Conservation (phyloP, 2,113 vertebrate genomes). For the Tragulus kanchil region DNA sequence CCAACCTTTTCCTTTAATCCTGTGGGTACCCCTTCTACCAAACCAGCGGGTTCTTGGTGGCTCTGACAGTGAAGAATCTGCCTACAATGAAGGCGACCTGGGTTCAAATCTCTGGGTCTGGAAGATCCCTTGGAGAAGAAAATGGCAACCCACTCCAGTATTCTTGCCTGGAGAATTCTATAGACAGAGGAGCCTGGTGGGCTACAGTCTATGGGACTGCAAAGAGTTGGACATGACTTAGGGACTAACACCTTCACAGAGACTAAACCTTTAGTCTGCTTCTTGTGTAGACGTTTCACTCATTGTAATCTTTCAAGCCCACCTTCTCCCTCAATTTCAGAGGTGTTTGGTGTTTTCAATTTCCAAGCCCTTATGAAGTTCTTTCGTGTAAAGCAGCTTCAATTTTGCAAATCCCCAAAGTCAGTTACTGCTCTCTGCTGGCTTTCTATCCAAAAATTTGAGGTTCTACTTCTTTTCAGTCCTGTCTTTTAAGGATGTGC, state of each 20-base stretch:
- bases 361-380: not conserved
- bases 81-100: too few species aligned
- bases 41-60: not conserved
- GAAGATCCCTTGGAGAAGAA: too few species aligned
- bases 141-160: too few species aligned
- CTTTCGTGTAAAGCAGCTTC: not conserved
- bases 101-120: too few species aligned
- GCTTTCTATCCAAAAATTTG: not conserved
- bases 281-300: not conserved
- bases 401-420: not conserved
- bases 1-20: not conserved
- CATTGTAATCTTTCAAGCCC: not conserved
- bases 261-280: not conserved
- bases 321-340: not conserved
- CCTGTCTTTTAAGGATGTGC: not conserved
- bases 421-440: not conserved
- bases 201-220: too few species aligned
- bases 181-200: too few species aligned
- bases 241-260: too few species aligned
- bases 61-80: too few species aligned
- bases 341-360: not conserved
- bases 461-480: not conserved
- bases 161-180: too few species aligned
- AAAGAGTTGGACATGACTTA: too few species aligned
- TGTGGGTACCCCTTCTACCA: not conserved